A percentile compares a stretch with the other conserved stretches of the same genome.
These are phyloP conservation scores for Zosterops lateralis DNA, from an alignment of 2,113 vertebrate species.

Conservation along the genomic window DNA sequence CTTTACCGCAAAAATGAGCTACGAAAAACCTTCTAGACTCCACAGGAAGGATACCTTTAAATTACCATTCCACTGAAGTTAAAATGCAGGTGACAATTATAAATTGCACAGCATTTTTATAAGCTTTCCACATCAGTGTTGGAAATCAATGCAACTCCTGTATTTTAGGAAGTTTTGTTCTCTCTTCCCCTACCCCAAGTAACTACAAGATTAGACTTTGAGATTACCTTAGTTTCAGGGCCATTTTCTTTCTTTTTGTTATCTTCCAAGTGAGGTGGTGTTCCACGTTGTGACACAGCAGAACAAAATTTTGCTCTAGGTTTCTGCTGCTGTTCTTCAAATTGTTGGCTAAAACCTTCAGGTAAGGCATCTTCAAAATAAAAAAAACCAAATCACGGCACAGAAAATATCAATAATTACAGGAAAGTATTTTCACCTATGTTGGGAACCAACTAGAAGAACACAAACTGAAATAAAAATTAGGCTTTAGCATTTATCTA, in stretches of 20 bases:
- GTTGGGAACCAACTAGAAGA: neutral
- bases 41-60: neutral
- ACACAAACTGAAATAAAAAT: neutral
- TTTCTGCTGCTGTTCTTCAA: conserved; percentile 88
- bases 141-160: neutral
- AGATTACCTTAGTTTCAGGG: conserved; percentile 74
- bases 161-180: neutral
- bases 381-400: neutral
- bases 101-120: neutral
- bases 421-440: neutral
- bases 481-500: neutral
- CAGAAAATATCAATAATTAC: neutral
- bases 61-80: neutral
- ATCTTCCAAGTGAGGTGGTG: neutral
- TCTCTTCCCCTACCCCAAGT: neutral
- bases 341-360: conserved; percentile 93
- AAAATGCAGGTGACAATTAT: neutral
- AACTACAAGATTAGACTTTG: neutral
- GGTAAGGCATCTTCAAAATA: conserved; percentile 86
- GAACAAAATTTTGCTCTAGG: conserved; percentile 82
- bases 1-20: neutral
- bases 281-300: conserved; percentile 41
- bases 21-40: neutral
- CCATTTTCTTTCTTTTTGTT: conserved; percentile 47
- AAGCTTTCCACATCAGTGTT: neutral